These are phyloP conservation scores for Hystrix brachyura DNA, from an alignment of 2,113 vertebrate genomes.

Conservation along the genomic window DNA sequence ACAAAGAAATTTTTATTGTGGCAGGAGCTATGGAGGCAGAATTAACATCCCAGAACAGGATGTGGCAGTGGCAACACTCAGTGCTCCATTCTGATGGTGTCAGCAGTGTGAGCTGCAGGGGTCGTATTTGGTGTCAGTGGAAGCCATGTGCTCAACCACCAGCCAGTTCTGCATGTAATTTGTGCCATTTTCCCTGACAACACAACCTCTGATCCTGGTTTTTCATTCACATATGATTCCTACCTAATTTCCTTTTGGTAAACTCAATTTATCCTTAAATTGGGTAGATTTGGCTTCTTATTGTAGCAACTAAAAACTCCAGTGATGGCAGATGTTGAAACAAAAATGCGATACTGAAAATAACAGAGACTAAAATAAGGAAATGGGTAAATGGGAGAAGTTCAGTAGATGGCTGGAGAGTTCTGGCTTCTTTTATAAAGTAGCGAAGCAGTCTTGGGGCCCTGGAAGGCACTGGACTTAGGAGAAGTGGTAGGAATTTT, in stretches of 20 bases:
- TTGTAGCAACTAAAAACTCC: conserved; percentile 12
- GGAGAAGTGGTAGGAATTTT: neutral
- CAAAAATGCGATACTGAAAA: neutral
- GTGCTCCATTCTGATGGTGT: neutral
- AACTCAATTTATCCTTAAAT: neutral
- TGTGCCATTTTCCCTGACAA: neutral
- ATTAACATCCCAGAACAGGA: neutral
- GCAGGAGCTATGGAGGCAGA: neutral
- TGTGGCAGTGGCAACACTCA: neutral
- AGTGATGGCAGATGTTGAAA: neutral
- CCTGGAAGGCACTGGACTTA: neutral
- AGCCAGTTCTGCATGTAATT: neutral
- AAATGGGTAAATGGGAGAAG: neutral
- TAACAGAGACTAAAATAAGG: neutral
- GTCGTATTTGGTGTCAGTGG: too few species aligned
- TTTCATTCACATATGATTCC: neutral
- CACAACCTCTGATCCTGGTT: neutral
- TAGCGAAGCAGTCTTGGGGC: neutral
- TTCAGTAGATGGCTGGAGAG: neutral
- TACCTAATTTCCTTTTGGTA: neutral
- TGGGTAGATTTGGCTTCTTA: neutral
- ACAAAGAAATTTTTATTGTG: neutral
- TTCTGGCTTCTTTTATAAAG: neutral
- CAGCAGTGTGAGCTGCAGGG: neutral
- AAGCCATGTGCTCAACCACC: neutral